Evolutionary conservation across 2,888 invertebrate species (phyloP).

Genomic region (Pteria penguin): DNA sequence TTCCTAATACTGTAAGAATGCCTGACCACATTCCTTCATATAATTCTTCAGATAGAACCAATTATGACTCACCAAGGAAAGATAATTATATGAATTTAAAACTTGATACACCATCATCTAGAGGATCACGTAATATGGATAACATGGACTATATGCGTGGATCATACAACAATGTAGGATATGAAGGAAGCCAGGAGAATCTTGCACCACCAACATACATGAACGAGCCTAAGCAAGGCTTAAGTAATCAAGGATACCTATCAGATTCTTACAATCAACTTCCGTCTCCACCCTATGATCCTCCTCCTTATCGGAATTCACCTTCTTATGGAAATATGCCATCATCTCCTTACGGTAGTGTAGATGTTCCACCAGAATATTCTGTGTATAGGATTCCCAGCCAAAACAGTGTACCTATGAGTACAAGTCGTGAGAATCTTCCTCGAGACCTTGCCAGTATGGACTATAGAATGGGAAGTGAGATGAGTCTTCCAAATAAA

Average conservation of each 20-base stretch:
- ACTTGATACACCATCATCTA: background rate
- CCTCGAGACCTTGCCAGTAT: slow-evolving; percentile 23
- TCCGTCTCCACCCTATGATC: background rate
- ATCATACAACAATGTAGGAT: slow-evolving; percentile 11
- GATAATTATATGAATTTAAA: slow-evolving; percentile 4
- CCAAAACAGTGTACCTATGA: slow-evolving; percentile 14
- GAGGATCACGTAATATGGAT: slow-evolving; percentile 21
- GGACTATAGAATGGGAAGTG: slow-evolving; percentile 28
- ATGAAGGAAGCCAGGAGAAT: slow-evolving; percentile 13
- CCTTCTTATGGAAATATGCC: background rate
- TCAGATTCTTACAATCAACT: background rate
- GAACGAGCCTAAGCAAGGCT: background rate
- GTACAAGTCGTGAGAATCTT: slow-evolving; percentile 2
- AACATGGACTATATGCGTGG: slow-evolving; percentile 27
- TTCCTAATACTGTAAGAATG: slow-evolving; percentile 12
- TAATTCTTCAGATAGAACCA: slow-evolving; percentile 16
- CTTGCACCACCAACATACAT: background rate
- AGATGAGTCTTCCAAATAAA: slow-evolving; percentile 12
- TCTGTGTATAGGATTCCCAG: slow-evolving; percentile 14
- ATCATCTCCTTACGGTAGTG: background rate
- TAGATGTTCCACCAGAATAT: background rate
- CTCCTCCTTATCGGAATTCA: background rate
- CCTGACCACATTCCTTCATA: slow-evolving; percentile 12
- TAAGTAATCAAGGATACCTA: background rate
- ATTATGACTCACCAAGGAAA: slow-evolving; percentile 22